A percentile compares a stretch with the other conserved stretches of the same genome.
These are phyloP conservation scores for Sebastes fasciatus DNA, from an alignment of 2,113 vertebrate genomes.

Conservation along the genomic window DNA sequence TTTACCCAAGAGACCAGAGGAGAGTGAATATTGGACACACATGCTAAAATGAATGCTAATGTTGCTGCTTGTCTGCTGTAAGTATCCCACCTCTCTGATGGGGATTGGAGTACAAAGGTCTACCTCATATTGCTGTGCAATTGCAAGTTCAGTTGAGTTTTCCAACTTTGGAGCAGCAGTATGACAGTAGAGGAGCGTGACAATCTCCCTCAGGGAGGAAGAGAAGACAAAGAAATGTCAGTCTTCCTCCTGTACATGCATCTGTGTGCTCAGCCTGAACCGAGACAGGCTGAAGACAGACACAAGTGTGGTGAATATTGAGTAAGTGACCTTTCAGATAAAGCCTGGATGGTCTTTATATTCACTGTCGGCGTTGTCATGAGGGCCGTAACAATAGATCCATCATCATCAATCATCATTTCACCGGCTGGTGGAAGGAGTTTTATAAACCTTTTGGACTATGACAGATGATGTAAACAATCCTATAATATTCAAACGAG, in stretches of 20 bases:
- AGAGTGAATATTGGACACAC: neutral
- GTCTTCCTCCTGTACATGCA: constrained; percentile 36
- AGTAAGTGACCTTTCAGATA: constrained; percentile 75
- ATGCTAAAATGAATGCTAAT: neutral
- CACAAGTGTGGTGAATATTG: constrained; percentile 60
- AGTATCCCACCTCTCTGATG: neutral
- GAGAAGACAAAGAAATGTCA: constrained; percentile 66
- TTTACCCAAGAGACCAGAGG: neutral
- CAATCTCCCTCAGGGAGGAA: constrained; percentile 33
- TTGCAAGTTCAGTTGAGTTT: constrained; percentile 4
- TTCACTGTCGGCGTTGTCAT: constrained; percentile 61
- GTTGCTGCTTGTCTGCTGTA: neutral
- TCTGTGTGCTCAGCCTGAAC: constrained; percentile 20
- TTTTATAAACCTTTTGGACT: constrained; percentile 3
- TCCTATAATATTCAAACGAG: constrained; percentile 1
- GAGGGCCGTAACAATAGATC: constrained; percentile 61
- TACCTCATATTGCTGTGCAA: neutral
- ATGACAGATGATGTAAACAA: constrained; percentile 47
- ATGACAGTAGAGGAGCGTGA: constrained; percentile 18
- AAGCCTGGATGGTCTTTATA: constrained; percentile 60
- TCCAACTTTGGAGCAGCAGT: constrained; percentile 30
- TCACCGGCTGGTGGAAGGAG: constrained; percentile 16
- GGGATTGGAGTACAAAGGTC: neutral
- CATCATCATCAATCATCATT: constrained; percentile 75
- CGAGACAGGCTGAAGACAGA: constrained; percentile 45